Evolutionary conservation across 2,888 invertebrate genomes (phyloP), one percentile per base, ranked within the genome.

Genomic region (Drosophila greeni): DNA sequence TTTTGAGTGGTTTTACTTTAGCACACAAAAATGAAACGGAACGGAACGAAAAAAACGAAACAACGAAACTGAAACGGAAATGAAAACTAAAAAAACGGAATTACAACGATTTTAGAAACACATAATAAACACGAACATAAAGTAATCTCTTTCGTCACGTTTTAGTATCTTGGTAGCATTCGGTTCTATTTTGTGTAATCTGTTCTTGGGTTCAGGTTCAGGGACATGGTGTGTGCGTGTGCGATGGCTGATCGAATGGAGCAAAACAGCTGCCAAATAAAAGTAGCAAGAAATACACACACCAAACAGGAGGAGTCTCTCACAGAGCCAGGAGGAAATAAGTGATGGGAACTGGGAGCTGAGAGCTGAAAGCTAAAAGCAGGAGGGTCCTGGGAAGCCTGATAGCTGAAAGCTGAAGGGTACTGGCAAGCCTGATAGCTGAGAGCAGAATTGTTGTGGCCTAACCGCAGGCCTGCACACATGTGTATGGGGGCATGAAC

Each of bases 361-460:
- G 1, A 3, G 3, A 39, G 39, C 14, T 40, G 23, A 6, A 6
- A 18, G n/a, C 2, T 4, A 40, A n/a, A n/a, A n/a, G n/a, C n/a
- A n/a, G n/a, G n/a, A n/a, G n/a, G n/a, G 2, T 24, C 23, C n/a
- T 24, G 11, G 43, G 14, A 6, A 33, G 9, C 7, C 20, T 20
- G 20, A 20, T 20, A 20, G 5, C 23, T 39, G 20, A 11, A 6
- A 23, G 39, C 39, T 23, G 14, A 4, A 3, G 23, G 40, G 2
- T 24, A 14, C n/a, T 24, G 11, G 43, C 9, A 6, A 33, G 9
- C 7, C 14, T 6, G 6, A 18, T 29, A 24, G 20, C 26, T 33
- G 16, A 39, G 24, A 34, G 53, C 20, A 45, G 72, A 72, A 82
- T 80, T 81, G 79, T 77, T 83, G 82, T 51, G 83, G 83, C 70